Percentiles rank a stretch among this genome's conserved stretches.
Conservation (phyloP, 2,797 vertebrate species). For the Scyliorhinus canicula region DNA sequence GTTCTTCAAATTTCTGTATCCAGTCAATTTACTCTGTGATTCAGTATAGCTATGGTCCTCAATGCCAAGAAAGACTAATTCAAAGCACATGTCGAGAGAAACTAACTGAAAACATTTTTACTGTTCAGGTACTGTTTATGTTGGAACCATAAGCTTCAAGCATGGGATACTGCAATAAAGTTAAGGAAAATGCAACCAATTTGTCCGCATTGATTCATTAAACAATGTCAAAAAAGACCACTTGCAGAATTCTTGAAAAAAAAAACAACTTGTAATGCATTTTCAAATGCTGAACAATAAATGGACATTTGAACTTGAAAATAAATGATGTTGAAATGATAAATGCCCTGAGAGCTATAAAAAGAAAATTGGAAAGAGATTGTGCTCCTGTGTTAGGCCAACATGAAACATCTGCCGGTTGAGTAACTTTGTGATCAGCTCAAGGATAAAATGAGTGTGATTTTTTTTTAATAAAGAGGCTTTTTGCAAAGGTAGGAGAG, state of each 20-base stretch:
- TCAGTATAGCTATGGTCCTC: constrained; percentile 55
- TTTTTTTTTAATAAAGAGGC: constrained; percentile 55
- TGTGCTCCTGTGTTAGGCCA: constrained; percentile 41
- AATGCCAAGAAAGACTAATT: constrained; percentile 64
- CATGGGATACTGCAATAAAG: constrained; percentile 18
- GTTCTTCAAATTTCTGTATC: constrained; percentile 42
- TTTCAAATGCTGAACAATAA: not conserved
- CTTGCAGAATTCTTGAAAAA: not conserved
- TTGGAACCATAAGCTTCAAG: constrained; percentile 25
- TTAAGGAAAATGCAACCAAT: not conserved
- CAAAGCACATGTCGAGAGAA: constrained; percentile 64
- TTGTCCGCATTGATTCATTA: constrained; percentile 31
- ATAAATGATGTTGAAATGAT: constrained; percentile 25
- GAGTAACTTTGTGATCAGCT: constrained; percentile 57
- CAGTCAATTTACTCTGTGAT: constrained; percentile 51
- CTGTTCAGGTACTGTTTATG: constrained; percentile 30
- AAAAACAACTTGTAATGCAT: not conserved
- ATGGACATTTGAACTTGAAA: not conserved
- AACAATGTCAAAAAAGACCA: constrained; percentile 4
- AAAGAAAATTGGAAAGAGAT: constrained; percentile 27
- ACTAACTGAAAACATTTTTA: constrained; percentile 43
- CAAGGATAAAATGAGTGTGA: constrained; percentile 48
- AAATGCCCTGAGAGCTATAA: constrained; percentile 17
- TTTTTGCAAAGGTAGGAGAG: constrained; percentile 56
- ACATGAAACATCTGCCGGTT: constrained; percentile 61